Evolutionary conservation across 2,797 vertebrate species (phyloP), one percentile per base, ranked within the genome.

Genomic region (Alectoris magna): DNA sequence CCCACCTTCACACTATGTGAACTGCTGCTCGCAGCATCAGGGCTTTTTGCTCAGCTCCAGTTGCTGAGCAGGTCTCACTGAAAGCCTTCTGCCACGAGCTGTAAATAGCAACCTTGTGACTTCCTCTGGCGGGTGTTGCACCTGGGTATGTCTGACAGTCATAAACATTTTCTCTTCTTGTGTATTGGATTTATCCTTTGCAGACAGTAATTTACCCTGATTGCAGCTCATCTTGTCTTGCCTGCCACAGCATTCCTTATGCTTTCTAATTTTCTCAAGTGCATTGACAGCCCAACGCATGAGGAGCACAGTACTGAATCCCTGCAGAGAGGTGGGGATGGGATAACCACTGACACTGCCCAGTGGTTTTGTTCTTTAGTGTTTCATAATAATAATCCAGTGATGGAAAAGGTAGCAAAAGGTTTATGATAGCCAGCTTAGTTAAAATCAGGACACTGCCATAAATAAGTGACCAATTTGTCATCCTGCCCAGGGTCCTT

Each of bases 171-270:
- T 72, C 13, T 58, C 91, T 85, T 29, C 51, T 46, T 58, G 39
- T 21, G 29, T 67, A 67, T 75, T 58, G 77, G 68, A 79, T 90
- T 86, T 93, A 62, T 82, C 60, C 56, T 79, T 91, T 87, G 62
- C 68, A 89, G 78, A 60, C 78, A 58, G 66, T 91, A 96, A 96
- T 94, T 95, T 91, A 73, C 77, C 72, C 89, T 85, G 87, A 95
- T 95, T 94, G 91, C 83, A 95, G 38, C 84, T 92, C 87, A 89
- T 70, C 69, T 76, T 69, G 63, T 91, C 84, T 93, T 74, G 10
- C 62, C 60, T 90, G 93, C 79, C 74, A 16, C 8, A 4, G 63
- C 56, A 27, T 70, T 91, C 85, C 83, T 94, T 55, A 34, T 24
- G 68, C 66, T 48, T 88, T 64, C 78, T 70, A 29, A 71, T 93